Percentiles rank a stretch among this genome's conserved stretches.
These are phyloP conservation scores for Eristalis arbustorum DNA, from an alignment of 2,888 invertebrate genomes.

Conservation along the genomic window DNA sequence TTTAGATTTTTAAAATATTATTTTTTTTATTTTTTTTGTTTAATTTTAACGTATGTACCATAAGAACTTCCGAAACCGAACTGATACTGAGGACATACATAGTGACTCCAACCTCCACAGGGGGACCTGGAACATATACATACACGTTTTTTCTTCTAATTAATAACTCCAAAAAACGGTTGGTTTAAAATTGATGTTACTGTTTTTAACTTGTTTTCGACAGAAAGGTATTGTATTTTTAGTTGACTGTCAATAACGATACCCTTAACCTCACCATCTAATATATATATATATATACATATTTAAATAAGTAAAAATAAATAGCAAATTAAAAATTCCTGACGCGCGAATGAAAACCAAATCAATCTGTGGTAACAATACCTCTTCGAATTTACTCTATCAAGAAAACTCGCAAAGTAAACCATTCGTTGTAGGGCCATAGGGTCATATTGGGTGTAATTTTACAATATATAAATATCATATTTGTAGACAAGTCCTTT, in stretches of 20 bases:
- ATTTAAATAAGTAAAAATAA: slow-evolving; percentile 22
- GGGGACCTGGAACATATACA: slow-evolving; percentile 91
- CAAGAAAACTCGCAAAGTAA: neutral
- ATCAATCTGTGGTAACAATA: slow-evolving; percentile 75
- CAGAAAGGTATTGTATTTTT: slow-evolving; percentile 34
- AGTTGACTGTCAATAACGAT: slow-evolving; percentile 36
- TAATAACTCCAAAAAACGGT: slow-evolving; percentile 60
- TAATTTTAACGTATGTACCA: slow-evolving; percentile 85
- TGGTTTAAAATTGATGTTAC: slow-evolving; percentile 66
- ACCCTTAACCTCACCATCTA: slow-evolving; percentile 11
- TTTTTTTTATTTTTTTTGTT: slow-evolving; percentile 55
- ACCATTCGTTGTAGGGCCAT: neutral
- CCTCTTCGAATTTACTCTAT: slow-evolving; percentile 33
- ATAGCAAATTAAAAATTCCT: slow-evolving; percentile 19
- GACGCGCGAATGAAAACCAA: slow-evolving; percentile 80
- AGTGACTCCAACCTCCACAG: slow-evolving; percentile 98
- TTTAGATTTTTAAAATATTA: slow-evolving; percentile 66
- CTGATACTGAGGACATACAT: slow-evolving; percentile 99
- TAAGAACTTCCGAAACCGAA: slow-evolving; percentile 98
- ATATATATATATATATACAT: slow-evolving; percentile 6
- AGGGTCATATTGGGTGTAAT: neutral
- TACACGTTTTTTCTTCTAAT: slow-evolving; percentile 76
- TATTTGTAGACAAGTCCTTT: neutral
- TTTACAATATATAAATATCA: neutral
- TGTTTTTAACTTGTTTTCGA: slow-evolving; percentile 65